Conservation (phyloP, 2,797 vertebrate genomes). For the Darevskia nairensis region DNA sequence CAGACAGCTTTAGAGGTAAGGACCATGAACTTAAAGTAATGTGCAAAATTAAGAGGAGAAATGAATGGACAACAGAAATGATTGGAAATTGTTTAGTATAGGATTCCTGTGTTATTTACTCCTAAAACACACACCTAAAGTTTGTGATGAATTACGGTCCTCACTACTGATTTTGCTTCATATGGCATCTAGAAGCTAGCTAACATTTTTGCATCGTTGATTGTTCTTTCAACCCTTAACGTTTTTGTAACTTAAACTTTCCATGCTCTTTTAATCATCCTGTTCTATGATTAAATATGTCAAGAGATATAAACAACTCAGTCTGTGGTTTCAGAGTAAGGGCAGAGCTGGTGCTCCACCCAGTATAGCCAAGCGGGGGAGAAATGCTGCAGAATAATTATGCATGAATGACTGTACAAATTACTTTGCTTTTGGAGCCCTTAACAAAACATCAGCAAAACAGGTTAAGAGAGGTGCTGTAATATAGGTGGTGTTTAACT, state of each 20-base stretch:
- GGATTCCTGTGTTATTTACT: background rate
- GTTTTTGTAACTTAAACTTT: constrained; percentile 19
- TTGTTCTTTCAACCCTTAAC: constrained; percentile 13
- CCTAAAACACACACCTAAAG: background rate
- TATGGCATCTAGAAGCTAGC: background rate
- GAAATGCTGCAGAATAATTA: constrained; percentile 12
- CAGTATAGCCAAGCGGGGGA: background rate
- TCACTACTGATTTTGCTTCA: background rate
- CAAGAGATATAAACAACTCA: background rate
- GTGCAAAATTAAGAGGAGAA: background rate
- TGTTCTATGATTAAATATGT: constrained; percentile 30
- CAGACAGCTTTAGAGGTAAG: background rate
- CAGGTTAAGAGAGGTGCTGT: accelerated
- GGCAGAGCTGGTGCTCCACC: constrained; percentile 13
- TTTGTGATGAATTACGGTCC: background rate
- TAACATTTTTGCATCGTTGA: background rate
- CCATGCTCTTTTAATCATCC: constrained; percentile 1
- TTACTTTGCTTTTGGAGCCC: background rate
- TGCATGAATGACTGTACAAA: accelerated
- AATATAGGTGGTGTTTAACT: constrained; percentile 17
- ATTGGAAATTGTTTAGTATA: background rate
- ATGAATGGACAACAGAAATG: background rate
- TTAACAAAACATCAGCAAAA: accelerated
- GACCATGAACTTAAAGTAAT: background rate
- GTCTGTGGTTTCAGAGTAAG: background rate